Evolutionary conservation across 2,888 invertebrate species (phyloP).

Genomic region (Fragum whitleyi): DNA sequence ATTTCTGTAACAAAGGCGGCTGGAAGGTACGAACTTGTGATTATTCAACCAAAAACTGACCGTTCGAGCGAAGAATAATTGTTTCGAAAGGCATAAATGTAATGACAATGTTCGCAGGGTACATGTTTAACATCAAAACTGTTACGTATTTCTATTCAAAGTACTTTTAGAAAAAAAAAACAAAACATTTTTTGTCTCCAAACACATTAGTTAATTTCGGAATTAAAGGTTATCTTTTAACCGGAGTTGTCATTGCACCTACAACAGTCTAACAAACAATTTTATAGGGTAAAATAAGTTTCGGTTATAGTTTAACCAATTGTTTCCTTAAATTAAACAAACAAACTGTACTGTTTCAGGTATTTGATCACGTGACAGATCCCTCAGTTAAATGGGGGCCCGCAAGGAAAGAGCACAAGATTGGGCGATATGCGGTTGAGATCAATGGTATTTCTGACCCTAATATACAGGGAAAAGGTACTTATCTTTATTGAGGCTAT

Average conservation of each 20-base stretch:
- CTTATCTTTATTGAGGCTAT: too few relatives aligned
- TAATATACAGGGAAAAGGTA: too few relatives aligned
- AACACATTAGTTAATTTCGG: too few relatives aligned
- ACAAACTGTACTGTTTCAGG: too few relatives aligned
- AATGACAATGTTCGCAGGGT: not conserved
- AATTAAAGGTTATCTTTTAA: too few relatives aligned
- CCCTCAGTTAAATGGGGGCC: constrained; percentile 49
- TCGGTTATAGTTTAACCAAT: too few relatives aligned
- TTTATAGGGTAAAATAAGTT: too few relatives aligned
- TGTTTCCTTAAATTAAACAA: too few relatives aligned
- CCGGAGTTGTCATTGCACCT: too few relatives aligned
- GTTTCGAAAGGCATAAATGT: not conserved
- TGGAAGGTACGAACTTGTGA: not conserved
- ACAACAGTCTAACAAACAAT: too few relatives aligned
- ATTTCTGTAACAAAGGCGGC: constrained; percentile 62
- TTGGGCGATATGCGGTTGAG: constrained; percentile 20
- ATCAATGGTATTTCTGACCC: not conserved
- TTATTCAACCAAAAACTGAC: not conserved
- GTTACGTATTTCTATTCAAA: not conserved
- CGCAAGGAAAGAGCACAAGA: constrained; percentile 39
- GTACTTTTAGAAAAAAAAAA: too few relatives aligned
- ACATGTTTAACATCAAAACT: not conserved
- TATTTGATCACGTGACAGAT: constrained; percentile 25
- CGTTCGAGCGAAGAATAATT: not conserved
- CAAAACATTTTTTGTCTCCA: too few relatives aligned